Conservation (phyloP, 2,888 invertebrate genomes). For the Hemistola chrysoprasaria region DNA sequence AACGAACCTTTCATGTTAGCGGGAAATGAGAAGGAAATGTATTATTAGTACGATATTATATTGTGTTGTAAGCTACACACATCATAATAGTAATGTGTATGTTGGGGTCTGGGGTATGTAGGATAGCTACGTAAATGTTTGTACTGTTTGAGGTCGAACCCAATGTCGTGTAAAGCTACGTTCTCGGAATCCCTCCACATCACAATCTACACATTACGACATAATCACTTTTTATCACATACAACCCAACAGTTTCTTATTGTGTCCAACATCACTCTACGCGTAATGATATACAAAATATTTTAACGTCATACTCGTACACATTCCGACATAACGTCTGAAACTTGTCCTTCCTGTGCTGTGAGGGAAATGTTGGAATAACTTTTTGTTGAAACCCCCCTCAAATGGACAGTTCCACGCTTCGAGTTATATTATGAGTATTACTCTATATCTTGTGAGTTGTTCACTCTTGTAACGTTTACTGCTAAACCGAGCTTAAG, state of each 20-base stretch:
- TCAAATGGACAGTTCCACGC: slow-evolving; percentile 19
- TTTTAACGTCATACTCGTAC: slow-evolving; percentile 10
- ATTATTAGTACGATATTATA: too few relatives aligned
- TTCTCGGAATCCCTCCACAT: background rate
- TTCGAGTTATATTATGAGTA: slow-evolving; percentile 14
- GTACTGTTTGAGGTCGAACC: slow-evolving; percentile 1
- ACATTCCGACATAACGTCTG: slow-evolving; percentile 9
- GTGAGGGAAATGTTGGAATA: slow-evolving; percentile 15
- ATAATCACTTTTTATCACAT: slow-evolving; percentile 1
- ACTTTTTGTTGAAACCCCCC: slow-evolving; percentile 18
- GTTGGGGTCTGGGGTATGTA: too few relatives aligned
- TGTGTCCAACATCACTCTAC: slow-evolving; percentile 10
- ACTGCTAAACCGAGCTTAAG: slow-evolving; percentile 3
- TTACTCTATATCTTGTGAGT: slow-evolving; percentile 12
- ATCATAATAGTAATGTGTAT: too few relatives aligned
- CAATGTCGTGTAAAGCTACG: background rate
- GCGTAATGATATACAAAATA: slow-evolving; percentile 14
- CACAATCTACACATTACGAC: background rate
- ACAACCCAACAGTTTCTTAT: slow-evolving; percentile 8
- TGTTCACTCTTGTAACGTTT: slow-evolving; percentile 12
- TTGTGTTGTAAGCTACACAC: too few relatives aligned
- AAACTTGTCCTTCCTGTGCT: slow-evolving; percentile 22
- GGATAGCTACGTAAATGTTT: slow-evolving; percentile 1
- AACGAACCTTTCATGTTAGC: too few relatives aligned
- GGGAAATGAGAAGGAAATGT: too few relatives aligned